A percentile compares a stretch with the other conserved stretches of the same genome.
These are phyloP conservation scores for Lycaena phlaeas DNA, from an alignment of 2,888 invertebrate species.

Conservation along the genomic window DNA sequence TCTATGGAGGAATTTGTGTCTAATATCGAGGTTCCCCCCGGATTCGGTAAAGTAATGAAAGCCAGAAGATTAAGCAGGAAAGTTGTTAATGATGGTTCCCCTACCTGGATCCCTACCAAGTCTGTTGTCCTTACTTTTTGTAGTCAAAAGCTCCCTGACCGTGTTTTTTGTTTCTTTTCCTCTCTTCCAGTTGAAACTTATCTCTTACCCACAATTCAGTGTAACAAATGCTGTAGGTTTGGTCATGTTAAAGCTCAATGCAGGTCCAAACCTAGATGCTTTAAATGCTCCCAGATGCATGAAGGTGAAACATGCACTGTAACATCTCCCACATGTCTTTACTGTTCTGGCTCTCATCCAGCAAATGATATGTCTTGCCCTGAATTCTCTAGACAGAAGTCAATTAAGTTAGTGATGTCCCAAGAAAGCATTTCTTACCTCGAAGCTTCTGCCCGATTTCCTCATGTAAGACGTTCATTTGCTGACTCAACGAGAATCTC, in stretches of 20 bases:
- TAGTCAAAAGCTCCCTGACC: not conserved
- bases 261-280: constrained; percentile 20
- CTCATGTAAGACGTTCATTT: constrained; percentile 6
- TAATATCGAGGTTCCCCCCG: not conserved
- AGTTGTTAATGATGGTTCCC: not conserved
- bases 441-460: constrained; percentile 14
- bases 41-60: not conserved
- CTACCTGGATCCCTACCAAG: not conserved
- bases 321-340: constrained; percentile 10
- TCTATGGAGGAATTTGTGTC: not conserved
- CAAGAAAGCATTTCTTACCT: constrained; percentile 16
- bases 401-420: constrained; percentile 19
- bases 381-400: constrained; percentile 16
- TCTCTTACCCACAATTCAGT: not conserved
- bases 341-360: constrained; percentile 16
- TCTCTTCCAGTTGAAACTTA: not conserved
- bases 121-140: not conserved
- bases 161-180: not conserved
- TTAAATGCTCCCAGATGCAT: constrained; percentile 15
- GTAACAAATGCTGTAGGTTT: constrained; percentile 19
- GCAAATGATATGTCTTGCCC: constrained; percentile 17
- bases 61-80: not conserved
- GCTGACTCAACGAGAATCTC: too few relatives aligned
- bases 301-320: constrained; percentile 13
- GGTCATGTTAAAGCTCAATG: too few relatives aligned